Evolutionary conservation across 2,888 invertebrate genomes (phyloP).

Genomic region (Heteropelma amictum): DNA sequence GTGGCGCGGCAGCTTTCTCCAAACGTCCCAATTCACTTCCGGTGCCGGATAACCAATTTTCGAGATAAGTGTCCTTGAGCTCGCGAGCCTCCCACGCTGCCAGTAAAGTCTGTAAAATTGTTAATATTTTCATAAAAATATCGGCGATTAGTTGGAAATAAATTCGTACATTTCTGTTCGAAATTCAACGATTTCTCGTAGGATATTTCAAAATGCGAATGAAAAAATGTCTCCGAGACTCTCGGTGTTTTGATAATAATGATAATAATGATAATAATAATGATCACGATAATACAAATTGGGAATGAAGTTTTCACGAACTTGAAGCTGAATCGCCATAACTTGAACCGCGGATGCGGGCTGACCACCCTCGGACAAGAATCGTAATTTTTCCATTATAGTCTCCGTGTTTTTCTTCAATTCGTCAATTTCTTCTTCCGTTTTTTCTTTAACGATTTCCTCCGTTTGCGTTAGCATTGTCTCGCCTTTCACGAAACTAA

Average conservation of each 20-base stretch:
- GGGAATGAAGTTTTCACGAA: no score
- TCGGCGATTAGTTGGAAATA: no score
- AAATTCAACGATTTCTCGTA: no score
- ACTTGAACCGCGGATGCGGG: conserved; percentile 81
- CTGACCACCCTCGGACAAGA: conserved; percentile 80
- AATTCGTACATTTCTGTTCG: no score
- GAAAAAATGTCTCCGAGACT: no score
- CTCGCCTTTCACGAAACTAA: conserved; percentile 63
- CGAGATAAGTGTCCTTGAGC: conserved; percentile 81
- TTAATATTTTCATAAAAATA: no score
- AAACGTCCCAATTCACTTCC: conserved; percentile 81
- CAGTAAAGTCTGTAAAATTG: conserved; percentile 81
- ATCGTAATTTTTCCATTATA: conserved; percentile 81
- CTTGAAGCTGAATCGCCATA: conserved; percentile 83
- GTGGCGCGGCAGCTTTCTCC: conserved; percentile 83
- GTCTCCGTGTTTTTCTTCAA: conserved; percentile 77
- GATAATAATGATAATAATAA: no score
- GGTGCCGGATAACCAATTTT: conserved; percentile 82
- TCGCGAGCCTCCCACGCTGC: conserved; percentile 82
- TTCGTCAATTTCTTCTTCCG: conserved; percentile 73
- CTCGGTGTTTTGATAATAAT: no score
- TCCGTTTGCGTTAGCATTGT: conserved; percentile 54
- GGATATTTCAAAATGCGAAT: no score
- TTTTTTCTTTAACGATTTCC: conserved; percentile 56
- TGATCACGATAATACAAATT: no score